Evolutionary conservation across 2,113 vertebrate species (phyloP), one percentile per base, ranked within the genome.

Genomic region (Carassius carassius): DNA sequence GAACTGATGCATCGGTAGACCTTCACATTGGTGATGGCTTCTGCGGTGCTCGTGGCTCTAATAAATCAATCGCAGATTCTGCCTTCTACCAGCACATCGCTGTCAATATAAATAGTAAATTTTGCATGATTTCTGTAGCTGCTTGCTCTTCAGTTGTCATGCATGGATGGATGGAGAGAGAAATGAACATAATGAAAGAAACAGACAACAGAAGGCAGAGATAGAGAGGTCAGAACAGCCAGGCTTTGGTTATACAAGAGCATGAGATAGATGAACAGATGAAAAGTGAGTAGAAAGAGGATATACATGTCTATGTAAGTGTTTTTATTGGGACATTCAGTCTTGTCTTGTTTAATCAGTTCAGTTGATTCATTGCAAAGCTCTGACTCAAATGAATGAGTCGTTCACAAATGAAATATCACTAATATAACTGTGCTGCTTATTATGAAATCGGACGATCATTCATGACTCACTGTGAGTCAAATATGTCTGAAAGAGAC

Each of bases 211-310:
- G 69, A 72, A 63, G 81, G 47, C 81, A 73, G 29, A 47, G 29
- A 16, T 72, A 58, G 19, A 54, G 81, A 35, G 41, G 67, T 72
- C 23, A 82, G 47, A 75, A 75, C 25, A 82, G 81, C 16, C 81
- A 82, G 23, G 23, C 19, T 54, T 82, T 65, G 44, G 41, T 75
- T 51, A 75, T 82, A 29, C 25, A 72, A 35, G 12, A 82, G 19
- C 25, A 69, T 72, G 51, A 60, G 25, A 60, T 3, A 21, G 73
- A 75, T 3, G 44, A 75, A 75, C 41, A 75, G 73, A 75, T 49
- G 73, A 75, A 51, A 49, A 25, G 23, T 25, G 12, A 75, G 44
- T 17, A 49, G 73, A 51, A 29, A 25, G 5, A 17, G 35, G 69
- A 72, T 41, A 72, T 72, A 5, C 19, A 72, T 44, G 69, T 72